Conservation (phyloP, 2,888 invertebrate genomes). For the Drepana falcataria region DNA sequence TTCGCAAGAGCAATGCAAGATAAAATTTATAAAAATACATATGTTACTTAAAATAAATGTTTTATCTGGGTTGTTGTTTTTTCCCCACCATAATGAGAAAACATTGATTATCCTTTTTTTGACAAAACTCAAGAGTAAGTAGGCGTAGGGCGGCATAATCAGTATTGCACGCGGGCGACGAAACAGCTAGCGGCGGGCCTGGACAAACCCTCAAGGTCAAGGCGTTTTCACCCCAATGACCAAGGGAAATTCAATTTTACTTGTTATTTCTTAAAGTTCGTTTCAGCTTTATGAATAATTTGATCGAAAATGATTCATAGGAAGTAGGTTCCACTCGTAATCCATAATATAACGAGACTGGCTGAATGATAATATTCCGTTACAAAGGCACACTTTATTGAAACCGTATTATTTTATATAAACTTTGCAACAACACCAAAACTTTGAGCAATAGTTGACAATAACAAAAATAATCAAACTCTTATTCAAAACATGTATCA, state of each 20-base stretch:
- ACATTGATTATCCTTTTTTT: no score
- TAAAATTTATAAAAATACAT: no score
- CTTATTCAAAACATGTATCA: conserved; percentile 41
- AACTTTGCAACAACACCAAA: conserved; percentile 65
- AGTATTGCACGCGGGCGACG: no score
- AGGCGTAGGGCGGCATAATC: no score
- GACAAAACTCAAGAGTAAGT: no score
- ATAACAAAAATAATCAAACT: conserved; percentile 47
- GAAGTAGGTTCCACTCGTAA: no score
- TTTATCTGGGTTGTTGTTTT: no score
- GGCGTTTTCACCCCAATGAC: background rate
- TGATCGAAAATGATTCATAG: background rate
- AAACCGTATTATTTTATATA: conserved; percentile 38
- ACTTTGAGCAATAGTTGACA: conserved; percentile 30
- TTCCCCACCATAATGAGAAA: no score
- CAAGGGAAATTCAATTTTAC: background rate
- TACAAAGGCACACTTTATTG: conserved; percentile 57
- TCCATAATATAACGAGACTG: background rate
- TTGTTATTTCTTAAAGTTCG: background rate
- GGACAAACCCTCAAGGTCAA: background rate
- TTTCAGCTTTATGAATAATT: background rate
- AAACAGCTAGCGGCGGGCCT: no score
- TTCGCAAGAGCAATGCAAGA: no score
- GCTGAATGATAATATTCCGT: conserved; percentile 9
- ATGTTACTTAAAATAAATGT: no score